These are phyloP conservation scores for Hyperoplus immaculatus DNA, from an alignment of 2,797 vertebrate species.

Conservation along the genomic window DNA sequence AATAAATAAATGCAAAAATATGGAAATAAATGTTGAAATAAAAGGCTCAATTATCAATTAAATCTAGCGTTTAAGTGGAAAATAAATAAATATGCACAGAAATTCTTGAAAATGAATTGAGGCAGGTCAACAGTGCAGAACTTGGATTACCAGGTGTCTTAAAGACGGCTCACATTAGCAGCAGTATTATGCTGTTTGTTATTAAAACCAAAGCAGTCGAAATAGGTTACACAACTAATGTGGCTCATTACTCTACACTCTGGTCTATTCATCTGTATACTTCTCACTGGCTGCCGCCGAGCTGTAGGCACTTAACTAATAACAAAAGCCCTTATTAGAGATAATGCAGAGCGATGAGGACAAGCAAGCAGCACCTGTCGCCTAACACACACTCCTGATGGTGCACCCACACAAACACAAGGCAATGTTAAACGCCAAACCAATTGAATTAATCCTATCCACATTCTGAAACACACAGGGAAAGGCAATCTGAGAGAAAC, in stretches of 20 bases:
- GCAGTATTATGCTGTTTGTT: background rate
- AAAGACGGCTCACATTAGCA: background rate
- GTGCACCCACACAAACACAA: constrained; percentile 19
- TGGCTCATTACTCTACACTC: constrained; percentile 27
- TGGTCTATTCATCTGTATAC: constrained; percentile 33
- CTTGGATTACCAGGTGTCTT: background rate
- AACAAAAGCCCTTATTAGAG: constrained; percentile 58
- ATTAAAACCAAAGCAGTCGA: constrained; percentile 14
- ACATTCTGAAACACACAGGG: background rate
- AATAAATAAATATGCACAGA: no score
- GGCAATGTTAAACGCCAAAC: no score
- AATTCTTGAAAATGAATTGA: no score
- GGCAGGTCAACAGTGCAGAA: background rate
- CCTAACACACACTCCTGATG: constrained; percentile 35
- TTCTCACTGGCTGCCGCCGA: constrained; percentile 46
- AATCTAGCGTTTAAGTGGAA: no score
- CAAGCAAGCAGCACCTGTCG: constrained; percentile 63
- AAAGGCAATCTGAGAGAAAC: background rate
- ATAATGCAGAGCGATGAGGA: constrained; percentile 72
- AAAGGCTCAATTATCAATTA: no score
- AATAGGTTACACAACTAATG: constrained; percentile 14
- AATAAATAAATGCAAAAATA: no score
- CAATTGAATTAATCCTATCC: background rate
- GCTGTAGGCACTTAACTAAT: constrained; percentile 60
- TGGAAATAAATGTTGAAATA: no score